These are phyloP conservation scores for Anarhynchus alexandrinus DNA, from an alignment of 2,113 vertebrate species.

Conservation along the genomic window DNA sequence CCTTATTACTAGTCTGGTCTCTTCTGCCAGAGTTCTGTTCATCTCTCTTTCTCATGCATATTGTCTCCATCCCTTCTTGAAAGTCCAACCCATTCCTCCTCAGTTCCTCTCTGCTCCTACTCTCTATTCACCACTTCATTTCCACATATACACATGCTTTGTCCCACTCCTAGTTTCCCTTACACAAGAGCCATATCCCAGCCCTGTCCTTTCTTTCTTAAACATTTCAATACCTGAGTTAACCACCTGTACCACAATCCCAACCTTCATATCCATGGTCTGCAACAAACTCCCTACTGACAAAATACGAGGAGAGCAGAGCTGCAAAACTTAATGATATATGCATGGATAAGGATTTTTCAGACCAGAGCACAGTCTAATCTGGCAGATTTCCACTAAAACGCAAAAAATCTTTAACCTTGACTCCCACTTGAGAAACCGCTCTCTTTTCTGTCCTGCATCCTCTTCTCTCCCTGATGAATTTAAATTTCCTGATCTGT, in stretches of 20 bases:
- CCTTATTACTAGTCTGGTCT: not conserved
- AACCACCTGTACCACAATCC: not conserved
- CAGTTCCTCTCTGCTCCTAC: not conserved
- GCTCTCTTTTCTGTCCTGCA: not conserved
- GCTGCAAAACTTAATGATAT: not conserved
- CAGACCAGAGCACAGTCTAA: not conserved
- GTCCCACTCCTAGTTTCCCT: not conserved
- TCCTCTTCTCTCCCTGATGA: accelerated
- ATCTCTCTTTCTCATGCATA: too few relatives aligned
- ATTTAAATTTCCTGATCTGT: not conserved
- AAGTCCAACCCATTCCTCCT: not conserved
- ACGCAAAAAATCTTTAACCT: not conserved
- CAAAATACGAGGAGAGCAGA: not conserved
- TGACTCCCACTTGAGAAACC: not conserved
- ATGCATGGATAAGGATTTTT: not conserved
- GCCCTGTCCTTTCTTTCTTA: not conserved
- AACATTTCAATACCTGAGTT: not conserved
- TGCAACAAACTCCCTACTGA: not conserved
- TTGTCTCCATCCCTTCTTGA: not conserved
- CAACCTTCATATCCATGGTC: accelerated
- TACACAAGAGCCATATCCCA: not conserved
- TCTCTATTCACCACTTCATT: not conserved
- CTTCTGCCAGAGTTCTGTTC: not conserved
- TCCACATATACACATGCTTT: not conserved
- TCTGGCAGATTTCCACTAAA: not conserved